Conservation (phyloP, 2,797 vertebrate genomes). For the Gephyroberyx darwinii region DNA sequence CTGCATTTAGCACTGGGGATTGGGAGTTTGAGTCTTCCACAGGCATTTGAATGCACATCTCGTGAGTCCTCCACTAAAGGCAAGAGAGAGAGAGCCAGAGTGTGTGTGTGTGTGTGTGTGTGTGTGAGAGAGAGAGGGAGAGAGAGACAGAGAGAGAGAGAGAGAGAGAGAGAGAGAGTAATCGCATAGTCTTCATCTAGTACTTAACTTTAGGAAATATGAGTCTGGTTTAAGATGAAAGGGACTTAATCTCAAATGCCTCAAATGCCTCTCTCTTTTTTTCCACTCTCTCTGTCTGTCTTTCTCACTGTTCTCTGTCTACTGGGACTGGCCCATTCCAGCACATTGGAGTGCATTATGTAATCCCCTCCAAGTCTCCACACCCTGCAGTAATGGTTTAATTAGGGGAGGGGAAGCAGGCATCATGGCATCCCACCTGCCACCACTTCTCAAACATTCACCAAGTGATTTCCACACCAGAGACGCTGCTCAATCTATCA, state of each 20-base stretch:
- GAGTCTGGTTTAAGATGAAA: conserved; percentile 84
- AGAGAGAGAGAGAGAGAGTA: conserved; percentile 63
- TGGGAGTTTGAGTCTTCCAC: conserved; percentile 77
- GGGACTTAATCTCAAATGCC: conserved; percentile 81
- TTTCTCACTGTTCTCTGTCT: conserved; percentile 69
- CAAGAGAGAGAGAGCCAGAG: conserved; percentile 42
- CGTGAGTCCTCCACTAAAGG: conserved; percentile 73
- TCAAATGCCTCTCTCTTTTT: conserved; percentile 64
- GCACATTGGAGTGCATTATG: conserved; percentile 77
- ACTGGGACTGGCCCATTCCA: conserved; percentile 76
- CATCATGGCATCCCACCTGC: conserved; percentile 71
- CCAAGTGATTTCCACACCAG: conserved; percentile 45
- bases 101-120: conserved; percentile 41
- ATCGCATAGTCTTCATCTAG: conserved; percentile 78
- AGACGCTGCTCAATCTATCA: conserved; percentile 50
- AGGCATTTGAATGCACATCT: conserved; percentile 80
- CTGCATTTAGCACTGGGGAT: conserved; percentile 81
- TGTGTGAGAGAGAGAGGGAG: conserved; percentile 51
- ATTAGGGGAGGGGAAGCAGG: conserved; percentile 74
- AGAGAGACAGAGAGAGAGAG: conserved; percentile 45
- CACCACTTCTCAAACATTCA: conserved; percentile 58
- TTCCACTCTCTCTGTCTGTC: conserved; percentile 29
- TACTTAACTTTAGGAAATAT: conserved; percentile 82
- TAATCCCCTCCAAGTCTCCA: conserved; percentile 78
- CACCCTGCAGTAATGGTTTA: conserved; percentile 80